These are phyloP conservation scores for Pithys albifrons DNA, from an alignment of 2,113 vertebrate genomes.

Conservation along the genomic window DNA sequence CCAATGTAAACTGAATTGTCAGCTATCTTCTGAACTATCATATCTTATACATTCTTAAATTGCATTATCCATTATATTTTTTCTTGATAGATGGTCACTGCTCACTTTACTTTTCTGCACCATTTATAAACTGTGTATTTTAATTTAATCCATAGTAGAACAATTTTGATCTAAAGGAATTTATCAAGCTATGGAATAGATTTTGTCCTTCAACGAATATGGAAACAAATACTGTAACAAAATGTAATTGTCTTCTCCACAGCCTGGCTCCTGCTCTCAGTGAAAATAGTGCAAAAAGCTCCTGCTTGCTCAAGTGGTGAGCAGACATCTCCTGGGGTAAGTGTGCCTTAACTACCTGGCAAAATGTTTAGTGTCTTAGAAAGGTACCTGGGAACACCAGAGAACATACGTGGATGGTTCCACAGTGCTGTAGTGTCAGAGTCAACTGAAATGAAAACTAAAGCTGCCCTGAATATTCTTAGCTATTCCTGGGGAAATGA, in stretches of 20 bases:
- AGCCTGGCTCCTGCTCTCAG: background rate
- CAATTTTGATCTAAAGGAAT: background rate
- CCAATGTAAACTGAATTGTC: background rate
- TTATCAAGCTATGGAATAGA: background rate
- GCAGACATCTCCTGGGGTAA: background rate
- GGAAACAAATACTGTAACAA: background rate
- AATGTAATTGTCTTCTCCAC: background rate
- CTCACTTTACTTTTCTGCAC: background rate
- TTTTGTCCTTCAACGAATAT: background rate
- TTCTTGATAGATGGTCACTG: background rate
- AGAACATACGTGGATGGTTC: background rate
- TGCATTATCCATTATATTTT: background rate
- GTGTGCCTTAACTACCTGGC: background rate
- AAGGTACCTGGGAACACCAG: background rate
- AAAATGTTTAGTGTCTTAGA: background rate
- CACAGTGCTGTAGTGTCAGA: background rate
- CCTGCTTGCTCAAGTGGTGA: background rate
- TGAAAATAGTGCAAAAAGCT: background rate
- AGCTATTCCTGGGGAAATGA: background rate
- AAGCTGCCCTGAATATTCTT: background rate
- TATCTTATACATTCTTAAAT: background rate
- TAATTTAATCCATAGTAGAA: background rate
- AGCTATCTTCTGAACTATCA: background rate
- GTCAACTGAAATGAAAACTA: background rate
- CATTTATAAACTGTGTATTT: background rate